Percentiles rank a stretch among this genome's conserved stretches.
Evolutionary conservation across 2,888 invertebrate species (phyloP).

Genomic region (Drosophila paranaensis): DNA sequence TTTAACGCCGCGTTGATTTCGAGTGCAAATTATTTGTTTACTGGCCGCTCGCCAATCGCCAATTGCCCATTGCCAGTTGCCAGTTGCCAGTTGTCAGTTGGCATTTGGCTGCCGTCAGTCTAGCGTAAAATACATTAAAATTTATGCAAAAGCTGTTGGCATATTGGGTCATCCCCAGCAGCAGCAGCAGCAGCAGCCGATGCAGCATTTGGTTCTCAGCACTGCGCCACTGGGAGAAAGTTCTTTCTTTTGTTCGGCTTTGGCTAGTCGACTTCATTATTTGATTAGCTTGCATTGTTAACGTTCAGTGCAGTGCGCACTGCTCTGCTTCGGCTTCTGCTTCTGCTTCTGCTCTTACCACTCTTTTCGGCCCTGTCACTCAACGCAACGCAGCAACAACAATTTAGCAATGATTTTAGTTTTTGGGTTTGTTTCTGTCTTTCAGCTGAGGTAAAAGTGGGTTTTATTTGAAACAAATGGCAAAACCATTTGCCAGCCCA

Average conservation of each 20-base stretch:
- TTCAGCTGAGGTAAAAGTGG: conserved; percentile 66
- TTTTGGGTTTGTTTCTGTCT: conserved; percentile 25
- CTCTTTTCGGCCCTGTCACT: conserved; percentile 48
- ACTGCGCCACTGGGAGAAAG: conserved; percentile 61
- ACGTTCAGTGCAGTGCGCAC: conserved; percentile 49
- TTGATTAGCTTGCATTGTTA: conserved; percentile 77
- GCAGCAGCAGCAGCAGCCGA: conserved; percentile 2
- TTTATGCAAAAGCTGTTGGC: conserved; percentile 74
- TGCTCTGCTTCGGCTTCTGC: conserved; percentile 33
- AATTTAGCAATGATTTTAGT: conserved; percentile 45
- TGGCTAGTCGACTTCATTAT: conserved; percentile 72
- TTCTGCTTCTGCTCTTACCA: conserved; percentile 24
- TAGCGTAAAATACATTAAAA: conserved; percentile 76
- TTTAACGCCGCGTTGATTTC: conserved; percentile 68
- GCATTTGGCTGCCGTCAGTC: conserved; percentile 27
- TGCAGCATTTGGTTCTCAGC: conserved; percentile 34
- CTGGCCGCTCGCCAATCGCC: conserved; percentile 21
- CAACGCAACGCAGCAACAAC: conserved; percentile 37
- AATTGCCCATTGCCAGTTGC: conserved; percentile 17
- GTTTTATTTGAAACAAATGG: conserved; percentile 71
- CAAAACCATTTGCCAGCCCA: conserved; percentile 58
- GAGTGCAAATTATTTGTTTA: conserved; percentile 69
- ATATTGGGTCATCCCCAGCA: conserved; percentile 70
- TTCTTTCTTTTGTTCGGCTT: conserved; percentile 68
- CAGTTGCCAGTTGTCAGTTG: conserved; percentile 27